phyloP scores from a whole-genome alignment of 2,888 invertebrate genomes.

The Vesta saturnalis region DNA sequence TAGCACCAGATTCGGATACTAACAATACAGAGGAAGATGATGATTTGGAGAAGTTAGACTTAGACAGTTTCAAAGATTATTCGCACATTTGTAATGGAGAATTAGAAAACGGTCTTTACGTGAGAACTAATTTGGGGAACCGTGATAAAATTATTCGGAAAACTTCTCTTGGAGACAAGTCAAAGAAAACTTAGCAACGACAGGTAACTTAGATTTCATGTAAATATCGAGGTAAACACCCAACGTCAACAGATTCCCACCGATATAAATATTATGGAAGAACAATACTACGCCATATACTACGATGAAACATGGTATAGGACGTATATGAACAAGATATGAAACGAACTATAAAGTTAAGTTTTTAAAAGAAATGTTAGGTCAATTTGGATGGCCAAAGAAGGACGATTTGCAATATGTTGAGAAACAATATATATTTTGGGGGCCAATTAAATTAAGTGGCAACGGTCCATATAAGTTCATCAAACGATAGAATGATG shows the following conservation, averaged over 20 bases:
- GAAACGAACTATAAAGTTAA: neutral
- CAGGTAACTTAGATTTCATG: too few species aligned
- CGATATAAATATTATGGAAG: slow-evolving; percentile 1
- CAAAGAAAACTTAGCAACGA: too few species aligned
- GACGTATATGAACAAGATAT: too few species aligned
- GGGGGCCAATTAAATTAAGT: slow-evolving; percentile 1
- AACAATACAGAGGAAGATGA: slow-evolving; percentile 1
- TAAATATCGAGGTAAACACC: too few species aligned
- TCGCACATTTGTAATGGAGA: slow-evolving; percentile 3
- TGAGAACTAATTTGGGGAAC: neutral
- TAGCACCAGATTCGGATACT: neutral
- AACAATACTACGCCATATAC: slow-evolving; percentile 5
- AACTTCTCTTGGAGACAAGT: neutral
- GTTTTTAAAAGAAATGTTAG: neutral
- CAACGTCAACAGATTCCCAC: slow-evolving; percentile 5
- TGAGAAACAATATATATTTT: too few species aligned
- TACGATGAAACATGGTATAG: slow-evolving; percentile 2
- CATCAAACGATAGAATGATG: too few species aligned
- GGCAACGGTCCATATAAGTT: too few species aligned
- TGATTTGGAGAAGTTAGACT: neutral
- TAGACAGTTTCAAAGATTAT: slow-evolving; percentile 1
- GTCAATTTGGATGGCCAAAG: too few species aligned
- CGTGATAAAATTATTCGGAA: slow-evolving; percentile 3
- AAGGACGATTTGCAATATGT: too few species aligned
- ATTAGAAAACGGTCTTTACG: slow-evolving; percentile 1